Evolutionary conservation across 2,797 vertebrate genomes (phyloP).

Genomic region (Micromesistius poutassou): DNA sequence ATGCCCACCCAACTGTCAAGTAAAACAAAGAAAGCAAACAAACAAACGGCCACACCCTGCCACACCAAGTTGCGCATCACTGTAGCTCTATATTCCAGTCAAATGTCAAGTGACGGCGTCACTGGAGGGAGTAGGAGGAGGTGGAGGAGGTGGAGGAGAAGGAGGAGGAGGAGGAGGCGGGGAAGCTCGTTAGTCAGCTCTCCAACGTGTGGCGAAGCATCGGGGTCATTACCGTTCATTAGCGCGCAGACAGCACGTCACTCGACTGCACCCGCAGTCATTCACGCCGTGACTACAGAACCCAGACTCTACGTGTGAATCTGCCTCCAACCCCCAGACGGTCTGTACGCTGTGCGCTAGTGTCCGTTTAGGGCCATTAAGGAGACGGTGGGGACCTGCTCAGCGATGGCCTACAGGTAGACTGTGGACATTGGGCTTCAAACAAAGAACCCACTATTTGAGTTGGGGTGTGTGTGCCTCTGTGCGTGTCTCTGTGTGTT

Average conservation of each 20-base stretch:
- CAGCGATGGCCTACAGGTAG: no score
- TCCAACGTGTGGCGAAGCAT: constrained; percentile 47
- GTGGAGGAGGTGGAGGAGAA: constrained; percentile 31
- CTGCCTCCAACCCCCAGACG: no score
- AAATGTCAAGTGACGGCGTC: constrained; percentile 49
- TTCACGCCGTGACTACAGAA: constrained; percentile 24
- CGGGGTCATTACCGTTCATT: constrained; percentile 54
- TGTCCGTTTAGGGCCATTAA: no score
- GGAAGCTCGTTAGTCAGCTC: constrained; percentile 33
- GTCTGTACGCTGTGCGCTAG: no score
- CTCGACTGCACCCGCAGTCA: constrained; percentile 19
- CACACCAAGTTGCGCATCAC: neutral
- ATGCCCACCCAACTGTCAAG: neutral
- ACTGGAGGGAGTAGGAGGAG: constrained; percentile 35
- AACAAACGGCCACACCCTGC: neutral
- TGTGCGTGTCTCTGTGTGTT: neutral
- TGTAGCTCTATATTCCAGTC: constrained; percentile 18
- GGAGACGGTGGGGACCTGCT: no score
- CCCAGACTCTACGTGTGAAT: no score
- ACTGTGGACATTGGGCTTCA: no score
- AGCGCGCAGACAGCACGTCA: constrained; percentile 47
- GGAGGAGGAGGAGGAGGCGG: constrained; percentile 1
- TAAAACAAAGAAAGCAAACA: neutral
- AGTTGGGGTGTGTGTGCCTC: no score
- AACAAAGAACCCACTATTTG: no score